Evolutionary conservation across 2,888 invertebrate genomes (phyloP).

Genomic region (Philonicus albiceps): DNA sequence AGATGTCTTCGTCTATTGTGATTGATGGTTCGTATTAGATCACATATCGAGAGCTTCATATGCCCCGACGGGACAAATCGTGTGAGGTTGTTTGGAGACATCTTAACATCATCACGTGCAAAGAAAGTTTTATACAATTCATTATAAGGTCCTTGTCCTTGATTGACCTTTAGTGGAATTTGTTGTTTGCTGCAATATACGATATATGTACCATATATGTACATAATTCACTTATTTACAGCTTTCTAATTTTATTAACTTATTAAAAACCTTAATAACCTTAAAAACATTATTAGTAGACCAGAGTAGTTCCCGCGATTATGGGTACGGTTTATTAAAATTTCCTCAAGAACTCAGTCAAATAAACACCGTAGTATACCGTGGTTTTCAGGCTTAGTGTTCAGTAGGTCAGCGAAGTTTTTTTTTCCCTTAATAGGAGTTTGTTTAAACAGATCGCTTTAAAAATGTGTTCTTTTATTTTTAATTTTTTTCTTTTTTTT

Average conservation of each 20-base stretch:
- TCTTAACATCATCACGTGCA: constrained; percentile 1
- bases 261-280: neutral
- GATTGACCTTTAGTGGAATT: neutral
- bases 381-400: no score
- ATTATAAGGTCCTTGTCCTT: neutral
- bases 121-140: neutral
- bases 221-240: neutral
- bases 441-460: no score
- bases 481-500: no score
- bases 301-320: no score
- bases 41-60: constrained; percentile 46
- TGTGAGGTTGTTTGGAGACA: constrained; percentile 46
- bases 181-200: neutral
- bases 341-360: no score
- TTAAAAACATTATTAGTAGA: neutral
- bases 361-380: no score
- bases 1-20: constrained; percentile 52
- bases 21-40: constrained; percentile 51
- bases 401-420: no score
- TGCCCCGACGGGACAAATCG: constrained; percentile 50
- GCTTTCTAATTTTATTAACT: neutral
- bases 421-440: no score
- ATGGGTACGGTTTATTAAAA: no score
- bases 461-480: no score
- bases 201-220: no score